These are phyloP conservation scores for Caenorhabditis remanei DNA, from an alignment of 1,140 invertebrate genomes.

Conservation along the genomic window DNA sequence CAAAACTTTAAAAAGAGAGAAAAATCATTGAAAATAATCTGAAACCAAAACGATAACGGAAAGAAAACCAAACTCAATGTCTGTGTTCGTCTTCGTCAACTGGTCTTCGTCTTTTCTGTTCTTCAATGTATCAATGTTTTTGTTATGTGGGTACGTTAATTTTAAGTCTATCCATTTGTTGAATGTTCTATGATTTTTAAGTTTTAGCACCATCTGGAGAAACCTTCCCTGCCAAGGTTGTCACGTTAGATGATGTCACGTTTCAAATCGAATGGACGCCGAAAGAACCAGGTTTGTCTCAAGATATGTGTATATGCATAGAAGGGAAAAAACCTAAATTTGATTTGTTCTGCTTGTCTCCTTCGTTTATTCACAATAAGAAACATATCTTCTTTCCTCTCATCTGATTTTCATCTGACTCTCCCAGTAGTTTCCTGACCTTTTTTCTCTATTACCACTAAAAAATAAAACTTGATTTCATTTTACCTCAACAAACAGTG, in stretches of 20 bases:
- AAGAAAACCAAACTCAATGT: slow-evolving; percentile 26
- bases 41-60: background rate
- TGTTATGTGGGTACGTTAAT: slow-evolving; percentile 54
- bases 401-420: background rate
- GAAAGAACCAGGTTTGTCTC: slow-evolving; percentile 81
- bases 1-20: background rate
- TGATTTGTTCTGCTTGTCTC: slow-evolving; percentile 40
- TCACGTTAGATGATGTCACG: slow-evolving; percentile 75
- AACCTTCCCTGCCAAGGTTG: slow-evolving; percentile 76
- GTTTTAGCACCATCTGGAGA: slow-evolving; percentile 78
- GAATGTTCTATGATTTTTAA: background rate
- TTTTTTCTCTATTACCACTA: background rate
- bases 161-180: slow-evolving; percentile 40
- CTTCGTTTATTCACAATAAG: background rate
- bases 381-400: background rate
- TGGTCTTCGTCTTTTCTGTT: slow-evolving; percentile 33
- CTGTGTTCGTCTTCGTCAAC: slow-evolving; percentile 32
- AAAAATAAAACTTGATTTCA: too few species aligned
- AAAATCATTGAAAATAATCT: background rate
- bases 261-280: slow-evolving; percentile 81
- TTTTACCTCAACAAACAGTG: too few species aligned
- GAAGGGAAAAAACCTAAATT: background rate
- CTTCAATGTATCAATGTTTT: slow-evolving; percentile 48
- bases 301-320: background rate
- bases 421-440: background rate